Percentiles rank a stretch among this genome's conserved stretches.
Evolutionary conservation across 1,140 invertebrate species (phyloP).

Genomic region (Pseudomyrmex pallidus): DNA sequence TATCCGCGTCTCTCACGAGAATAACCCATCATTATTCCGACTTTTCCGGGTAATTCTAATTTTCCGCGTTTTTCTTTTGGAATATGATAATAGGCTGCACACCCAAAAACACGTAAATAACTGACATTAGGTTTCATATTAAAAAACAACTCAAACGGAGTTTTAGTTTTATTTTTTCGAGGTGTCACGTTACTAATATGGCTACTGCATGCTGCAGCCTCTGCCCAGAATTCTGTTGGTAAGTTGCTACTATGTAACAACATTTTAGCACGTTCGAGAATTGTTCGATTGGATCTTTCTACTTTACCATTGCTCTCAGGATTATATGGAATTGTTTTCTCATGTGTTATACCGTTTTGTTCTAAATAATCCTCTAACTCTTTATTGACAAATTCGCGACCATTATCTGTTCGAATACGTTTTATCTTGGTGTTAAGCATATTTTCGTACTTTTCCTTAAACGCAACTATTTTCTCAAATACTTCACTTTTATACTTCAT

Average conservation of each 20-base stretch:
- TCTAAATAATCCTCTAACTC: neutral
- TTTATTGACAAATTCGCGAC: neutral
- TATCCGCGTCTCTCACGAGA: conserved; percentile 11
- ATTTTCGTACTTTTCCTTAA: conserved; percentile 16
- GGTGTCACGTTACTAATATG: neutral
- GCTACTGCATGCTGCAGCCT: neutral
- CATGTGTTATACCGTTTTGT: neutral
- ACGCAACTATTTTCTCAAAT: neutral
- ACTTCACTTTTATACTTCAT: conserved; percentile 29
- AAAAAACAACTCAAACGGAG: neutral
- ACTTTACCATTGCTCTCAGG: neutral
- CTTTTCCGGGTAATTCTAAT: neutral
- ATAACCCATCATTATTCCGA: conserved; percentile 20
- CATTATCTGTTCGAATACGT: neutral
- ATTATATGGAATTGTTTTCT: neutral
- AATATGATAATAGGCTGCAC: neutral
- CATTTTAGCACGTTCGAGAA: neutral
- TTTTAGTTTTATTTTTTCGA: neutral
- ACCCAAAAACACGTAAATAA: neutral
- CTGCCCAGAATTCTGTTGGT: neutral
- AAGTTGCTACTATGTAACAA: neutral
- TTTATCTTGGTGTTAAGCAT: neutral
- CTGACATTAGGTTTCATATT: neutral
- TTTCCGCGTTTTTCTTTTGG: conserved; percentile 15
- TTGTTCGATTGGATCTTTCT: neutral